Conservation (phyloP, 2,797 vertebrate genomes). For the Melanogrammus aeglefinus region DNA sequence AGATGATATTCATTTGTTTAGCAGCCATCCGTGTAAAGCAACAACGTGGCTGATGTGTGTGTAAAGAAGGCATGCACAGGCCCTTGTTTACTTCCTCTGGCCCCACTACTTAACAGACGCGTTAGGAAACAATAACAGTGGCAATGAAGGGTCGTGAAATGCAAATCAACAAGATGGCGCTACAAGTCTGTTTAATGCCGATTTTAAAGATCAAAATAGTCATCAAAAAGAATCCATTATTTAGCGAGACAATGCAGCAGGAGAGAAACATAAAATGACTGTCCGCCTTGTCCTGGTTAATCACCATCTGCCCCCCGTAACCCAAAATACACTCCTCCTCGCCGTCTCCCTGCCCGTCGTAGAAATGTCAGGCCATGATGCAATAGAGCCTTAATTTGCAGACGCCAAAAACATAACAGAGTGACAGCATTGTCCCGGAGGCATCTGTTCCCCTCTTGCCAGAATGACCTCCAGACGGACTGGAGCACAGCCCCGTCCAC, state of each 20-base stretch:
- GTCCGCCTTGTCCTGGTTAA: not conserved
- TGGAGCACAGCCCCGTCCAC: slow-evolving; percentile 40
- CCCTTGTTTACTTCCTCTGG: not conserved
- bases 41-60: not conserved
- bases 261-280: not conserved
- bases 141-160: not conserved
- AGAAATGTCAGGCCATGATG: slow-evolving; percentile 20
- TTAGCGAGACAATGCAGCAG: not conserved
- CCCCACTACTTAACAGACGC: not conserved
- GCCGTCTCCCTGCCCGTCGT: slow-evolving; percentile 3
- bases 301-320: not conserved
- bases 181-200: not conserved
- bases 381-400: slow-evolving; percentile 33
- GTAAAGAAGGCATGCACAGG: not conserved
- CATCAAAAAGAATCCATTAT: not conserved
- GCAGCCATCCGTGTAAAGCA: not conserved
- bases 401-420: slow-evolving; percentile 41
- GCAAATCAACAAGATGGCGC: not conserved
- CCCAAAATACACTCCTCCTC: not conserved
- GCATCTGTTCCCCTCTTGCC: slow-evolving; percentile 51
- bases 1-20: not conserved
- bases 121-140: not conserved
- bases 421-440: slow-evolving; percentile 50
- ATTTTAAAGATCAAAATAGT: not conserved
- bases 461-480: slow-evolving; percentile 52